Conservation (phyloP, 2,113 vertebrate species). For the Brevimyrus niger region DNA sequence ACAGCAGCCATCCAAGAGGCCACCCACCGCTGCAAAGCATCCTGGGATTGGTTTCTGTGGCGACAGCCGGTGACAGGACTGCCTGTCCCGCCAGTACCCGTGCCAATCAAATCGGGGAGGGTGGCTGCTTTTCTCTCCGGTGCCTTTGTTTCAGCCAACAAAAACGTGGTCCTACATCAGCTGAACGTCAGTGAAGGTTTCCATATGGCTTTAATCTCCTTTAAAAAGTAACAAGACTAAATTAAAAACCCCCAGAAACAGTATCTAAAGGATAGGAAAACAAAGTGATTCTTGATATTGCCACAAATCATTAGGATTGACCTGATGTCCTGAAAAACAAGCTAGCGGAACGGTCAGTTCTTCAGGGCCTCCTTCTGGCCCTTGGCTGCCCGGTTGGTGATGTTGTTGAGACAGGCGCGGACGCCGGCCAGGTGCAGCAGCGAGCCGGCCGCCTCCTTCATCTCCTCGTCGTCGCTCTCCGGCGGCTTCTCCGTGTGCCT, state of each 20-base stretch:
- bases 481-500: conserved; percentile 80
- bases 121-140: conserved; percentile 11
- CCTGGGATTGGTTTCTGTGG: conserved; percentile 2
- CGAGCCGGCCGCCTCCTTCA: conserved; percentile 81
- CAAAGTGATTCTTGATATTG: conserved; percentile 88
- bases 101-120: conserved; percentile 21
- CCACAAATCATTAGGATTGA: conserved; percentile 87
- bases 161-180: conserved; percentile 66
- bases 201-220: conserved; percentile 99
- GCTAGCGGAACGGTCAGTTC: conserved; percentile 68
- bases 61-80: not conserved
- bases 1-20: not conserved
- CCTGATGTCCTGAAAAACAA: conserved; percentile 79
- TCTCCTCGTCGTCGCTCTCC: conserved; percentile 79
- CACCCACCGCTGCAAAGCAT: conserved; percentile 11
- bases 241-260: conserved; percentile 41
- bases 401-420: conserved; percentile 78
- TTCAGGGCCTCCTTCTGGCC: conserved; percentile 76
- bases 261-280: conserved; percentile 69
- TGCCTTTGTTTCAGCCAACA: conserved; percentile 33
- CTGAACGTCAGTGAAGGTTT: conserved; percentile 75
- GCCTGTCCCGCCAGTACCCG: conserved; percentile 9
- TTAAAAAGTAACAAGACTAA: conserved; percentile 65
- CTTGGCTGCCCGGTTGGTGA: conserved; percentile 74
- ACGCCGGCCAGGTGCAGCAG: conserved; percentile 81